Conservation (phyloP, 1,140 invertebrate species). For the Cotesia vestalis region DNA sequence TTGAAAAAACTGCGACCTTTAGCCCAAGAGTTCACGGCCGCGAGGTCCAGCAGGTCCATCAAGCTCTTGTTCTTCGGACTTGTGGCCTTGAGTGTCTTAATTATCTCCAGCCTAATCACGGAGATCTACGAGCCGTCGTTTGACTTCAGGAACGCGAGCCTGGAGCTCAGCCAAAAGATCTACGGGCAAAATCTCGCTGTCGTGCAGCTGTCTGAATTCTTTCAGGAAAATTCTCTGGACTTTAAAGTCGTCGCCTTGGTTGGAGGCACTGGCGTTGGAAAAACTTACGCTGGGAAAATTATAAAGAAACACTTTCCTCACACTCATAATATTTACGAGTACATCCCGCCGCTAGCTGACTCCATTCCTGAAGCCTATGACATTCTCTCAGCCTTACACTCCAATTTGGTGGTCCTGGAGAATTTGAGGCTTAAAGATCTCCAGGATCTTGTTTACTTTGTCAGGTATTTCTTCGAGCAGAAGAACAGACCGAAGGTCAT, state of each 20-base stretch:
- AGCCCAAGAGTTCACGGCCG: neutral
- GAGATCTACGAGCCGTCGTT: slow-evolving; percentile 24
- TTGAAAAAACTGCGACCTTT: neutral
- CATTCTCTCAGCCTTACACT: slow-evolving; percentile 41
- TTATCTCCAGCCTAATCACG: slow-evolving; percentile 1
- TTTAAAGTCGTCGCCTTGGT: slow-evolving; percentile 50
- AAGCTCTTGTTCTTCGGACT: slow-evolving; percentile 16
- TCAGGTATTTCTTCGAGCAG: slow-evolving; percentile 33
- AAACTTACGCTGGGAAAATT: slow-evolving; percentile 57
- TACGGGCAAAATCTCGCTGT: slow-evolving; percentile 53
- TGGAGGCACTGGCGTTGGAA: slow-evolving; percentile 61
- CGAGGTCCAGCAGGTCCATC: neutral
- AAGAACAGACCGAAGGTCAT: slow-evolving; percentile 46
- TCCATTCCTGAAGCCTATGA: slow-evolving; percentile 37
- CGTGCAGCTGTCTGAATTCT: slow-evolving; percentile 33
- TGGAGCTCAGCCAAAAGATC: slow-evolving; percentile 47
- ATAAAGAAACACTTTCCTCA: slow-evolving; percentile 49
- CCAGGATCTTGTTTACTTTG: slow-evolving; percentile 38
- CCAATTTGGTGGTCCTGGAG: slow-evolving; percentile 56
- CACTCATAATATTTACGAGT: slow-evolving; percentile 42
- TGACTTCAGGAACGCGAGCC: slow-evolving; percentile 44
- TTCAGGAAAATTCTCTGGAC: slow-evolving; percentile 36
- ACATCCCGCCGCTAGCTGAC: slow-evolving; percentile 40
- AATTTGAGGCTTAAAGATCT: slow-evolving; percentile 52
- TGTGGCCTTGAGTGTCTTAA: neutral